phyloP scores from a whole-genome alignment of 2,888 invertebrate species.

The Saturnia japonica region DNA sequence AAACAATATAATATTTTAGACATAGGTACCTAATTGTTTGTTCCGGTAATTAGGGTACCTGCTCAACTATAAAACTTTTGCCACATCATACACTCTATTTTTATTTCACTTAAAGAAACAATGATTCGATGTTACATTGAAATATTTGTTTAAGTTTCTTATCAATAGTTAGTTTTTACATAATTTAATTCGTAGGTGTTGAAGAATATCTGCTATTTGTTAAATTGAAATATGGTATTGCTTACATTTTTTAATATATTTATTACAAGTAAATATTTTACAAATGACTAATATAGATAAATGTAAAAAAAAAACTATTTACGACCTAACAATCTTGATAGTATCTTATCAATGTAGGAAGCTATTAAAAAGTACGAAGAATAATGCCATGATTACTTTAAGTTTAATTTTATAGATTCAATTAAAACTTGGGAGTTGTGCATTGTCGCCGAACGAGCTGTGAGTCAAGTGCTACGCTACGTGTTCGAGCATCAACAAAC shows the following conservation, averaged over 20 bases:
- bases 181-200: no score
- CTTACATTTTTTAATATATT: neutral
- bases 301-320: neutral
- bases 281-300: no score
- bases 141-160: no score
- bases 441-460: conserved; percentile 26
- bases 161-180: no score
- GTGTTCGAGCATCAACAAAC: conserved; percentile 26
- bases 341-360: neutral
- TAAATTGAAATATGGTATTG: neutral
- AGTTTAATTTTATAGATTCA: conserved; percentile 11
- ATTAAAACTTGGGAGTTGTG: conserved; percentile 21
- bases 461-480: conserved; percentile 21
- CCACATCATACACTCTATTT: no score
- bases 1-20: neutral
- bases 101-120: neutral
- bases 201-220: no score
- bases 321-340: neutral
- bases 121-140: neutral
- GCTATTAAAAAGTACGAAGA: neutral
- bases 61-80: no score
- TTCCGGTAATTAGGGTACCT: neutral
- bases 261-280: neutral
- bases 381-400: neutral
- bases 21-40: neutral